phyloP scores from a whole-genome alignment of 2,113 vertebrate species.

The Zosterops hypoxanthus region DNA sequence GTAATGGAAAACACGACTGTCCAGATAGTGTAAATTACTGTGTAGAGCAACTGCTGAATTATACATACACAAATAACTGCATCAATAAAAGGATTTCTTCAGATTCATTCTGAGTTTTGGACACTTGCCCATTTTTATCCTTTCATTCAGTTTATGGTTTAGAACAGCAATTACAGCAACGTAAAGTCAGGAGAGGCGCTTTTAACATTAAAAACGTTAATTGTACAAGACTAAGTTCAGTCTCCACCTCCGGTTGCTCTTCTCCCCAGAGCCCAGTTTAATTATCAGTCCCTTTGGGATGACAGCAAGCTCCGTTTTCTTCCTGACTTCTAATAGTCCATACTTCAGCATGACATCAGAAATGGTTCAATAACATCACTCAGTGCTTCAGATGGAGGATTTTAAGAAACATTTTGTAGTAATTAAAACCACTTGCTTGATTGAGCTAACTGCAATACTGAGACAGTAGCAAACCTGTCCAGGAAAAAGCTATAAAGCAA shows the following conservation, averaged over 20 bases:
- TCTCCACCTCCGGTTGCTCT: neutral
- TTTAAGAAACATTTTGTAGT: neutral
- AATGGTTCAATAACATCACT: neutral
- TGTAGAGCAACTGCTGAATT: conserved; percentile 37
- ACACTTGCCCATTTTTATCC: neutral
- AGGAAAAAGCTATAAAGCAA: neutral
- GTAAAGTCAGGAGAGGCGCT: neutral
- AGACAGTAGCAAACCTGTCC: neutral
- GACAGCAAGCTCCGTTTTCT: neutral
- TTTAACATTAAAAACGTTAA: conserved; percentile 14
- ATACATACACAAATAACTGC: conserved; percentile 16
- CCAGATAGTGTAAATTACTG: conserved; percentile 8
- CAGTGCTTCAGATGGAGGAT: neutral
- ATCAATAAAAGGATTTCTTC: conserved; percentile 16
- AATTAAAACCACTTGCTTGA: neutral
- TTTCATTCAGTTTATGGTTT: conserved; percentile 7
- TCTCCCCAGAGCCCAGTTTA: neutral
- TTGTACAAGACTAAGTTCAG: neutral
- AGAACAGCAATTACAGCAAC: conserved; percentile 37
- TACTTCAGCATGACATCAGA: neutral
- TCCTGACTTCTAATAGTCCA: neutral
- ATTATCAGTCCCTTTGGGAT: conserved; percentile 7
- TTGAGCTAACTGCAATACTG: neutral
- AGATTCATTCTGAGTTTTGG: neutral
- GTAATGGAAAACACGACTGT: neutral